Evolutionary conservation across 2,888 invertebrate genomes (phyloP), one percentile per base, ranked within the genome.

Genomic region (Agrochola litura): DNA sequence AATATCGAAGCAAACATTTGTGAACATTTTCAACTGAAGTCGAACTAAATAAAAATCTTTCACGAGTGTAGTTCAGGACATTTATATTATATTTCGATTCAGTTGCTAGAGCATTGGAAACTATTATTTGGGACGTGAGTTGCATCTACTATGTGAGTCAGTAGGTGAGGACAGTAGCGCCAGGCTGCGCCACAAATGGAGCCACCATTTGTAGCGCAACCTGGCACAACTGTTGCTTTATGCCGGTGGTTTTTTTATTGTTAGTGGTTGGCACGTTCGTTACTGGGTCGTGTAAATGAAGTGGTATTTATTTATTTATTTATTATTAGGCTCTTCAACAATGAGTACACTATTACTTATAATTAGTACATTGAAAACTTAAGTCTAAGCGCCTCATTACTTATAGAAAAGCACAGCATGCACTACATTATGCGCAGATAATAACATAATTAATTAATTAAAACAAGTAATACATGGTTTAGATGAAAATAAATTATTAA

Each of bases 61-160:
- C 9, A 16, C 12, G 14, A 70, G 54, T 58, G 52, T 79, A 61
- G 19, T 67, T 70, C 61, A 37, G 14, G 61, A 70, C 43, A 67
- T 66, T 70, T 73, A 70, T 73, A 54, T 70, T 84, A 79, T 63
- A 54, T 80, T 80, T 70, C 46, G 41, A 73, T 84, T 67, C 63
- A 30, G 52, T 72, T 16, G 49, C 16, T 60, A 12, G 60, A 69
- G 49, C 46, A 65, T 72, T 69, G 60, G 16, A 49, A 58, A 60
- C 54, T 43, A 69, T 83, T 84, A 66, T 19, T 46, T 19, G 16
- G 52, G 43, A 63, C 78, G 70, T 81, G 70, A 46, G 46, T n/a
- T 58, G 63, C 56, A 61, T 81, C n/a, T 19, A 12, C 16, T 8
- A 30, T 16, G 30, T 1, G 56, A 56, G 66, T 63, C 14, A 46